Percentiles rank a stretch among this genome's conserved stretches.
phyloP scores from a whole-genome alignment of 2,797 vertebrate species.

The Glyptemys insculpta region DNA sequence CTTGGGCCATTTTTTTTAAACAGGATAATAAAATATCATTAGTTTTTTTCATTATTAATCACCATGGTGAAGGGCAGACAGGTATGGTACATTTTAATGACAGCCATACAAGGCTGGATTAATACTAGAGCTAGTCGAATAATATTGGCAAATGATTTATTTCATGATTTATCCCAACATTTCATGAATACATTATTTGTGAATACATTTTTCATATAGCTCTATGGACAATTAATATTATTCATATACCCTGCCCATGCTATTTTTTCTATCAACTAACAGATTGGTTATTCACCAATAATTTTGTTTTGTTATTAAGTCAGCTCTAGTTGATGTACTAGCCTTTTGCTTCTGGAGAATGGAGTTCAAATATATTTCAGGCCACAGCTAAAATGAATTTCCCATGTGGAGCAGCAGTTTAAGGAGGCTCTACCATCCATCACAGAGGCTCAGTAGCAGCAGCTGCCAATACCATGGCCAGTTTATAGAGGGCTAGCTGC shows the following conservation, averaged over 20 bases:
- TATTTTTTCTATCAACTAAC: not conserved
- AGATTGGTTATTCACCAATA: not conserved
- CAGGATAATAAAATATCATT: constrained; percentile 15
- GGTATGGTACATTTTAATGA: constrained; percentile 42
- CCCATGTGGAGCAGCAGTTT: accelerated
- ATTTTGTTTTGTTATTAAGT: not conserved
- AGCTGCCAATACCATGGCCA: accelerated
- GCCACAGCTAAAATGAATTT: not conserved
- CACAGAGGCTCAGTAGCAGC: accelerated
- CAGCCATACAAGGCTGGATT: constrained; percentile 7
- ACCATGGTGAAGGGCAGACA: constrained; percentile 9
- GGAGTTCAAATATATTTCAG: not conserved
- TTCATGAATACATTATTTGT: not conserved
- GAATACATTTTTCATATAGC: not conserved
- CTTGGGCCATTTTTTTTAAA: not conserved
- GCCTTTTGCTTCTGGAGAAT: not conserved
- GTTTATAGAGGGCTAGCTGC: not conserved
- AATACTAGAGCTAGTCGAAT: constrained; percentile 23
- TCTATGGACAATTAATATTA: not conserved
- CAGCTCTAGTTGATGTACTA: not conserved
- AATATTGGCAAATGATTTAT: constrained; percentile 30
- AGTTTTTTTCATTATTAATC: constrained; percentile 48
- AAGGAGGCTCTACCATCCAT: not conserved
- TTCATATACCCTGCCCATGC: not conserved
- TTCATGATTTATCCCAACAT: not conserved